phyloP scores from a whole-genome alignment of 1,140 invertebrate genomes.

The Caligus rogercresseyi region DNA sequence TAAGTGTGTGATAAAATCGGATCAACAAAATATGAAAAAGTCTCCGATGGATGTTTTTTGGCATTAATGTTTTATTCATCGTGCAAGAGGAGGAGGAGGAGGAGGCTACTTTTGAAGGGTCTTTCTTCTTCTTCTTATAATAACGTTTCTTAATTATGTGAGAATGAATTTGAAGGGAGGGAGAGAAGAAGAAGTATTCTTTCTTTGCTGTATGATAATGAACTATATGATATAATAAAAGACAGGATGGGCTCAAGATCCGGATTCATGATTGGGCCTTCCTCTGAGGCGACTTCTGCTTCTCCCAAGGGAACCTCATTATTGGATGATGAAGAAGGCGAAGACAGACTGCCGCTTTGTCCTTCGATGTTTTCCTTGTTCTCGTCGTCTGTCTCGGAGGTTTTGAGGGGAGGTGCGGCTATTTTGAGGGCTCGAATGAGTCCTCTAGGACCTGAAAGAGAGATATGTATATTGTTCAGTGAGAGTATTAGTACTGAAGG shows the following conservation, averaged over 20 bases:
- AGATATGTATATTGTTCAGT: neutral
- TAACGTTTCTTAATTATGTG: neutral
- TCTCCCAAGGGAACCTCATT: neutral
- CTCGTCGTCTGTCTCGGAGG: constrained; percentile 20
- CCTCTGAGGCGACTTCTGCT: neutral
- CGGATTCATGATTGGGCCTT: neutral
- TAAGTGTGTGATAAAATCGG: neutral
- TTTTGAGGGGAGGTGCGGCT: constrained; percentile 23
- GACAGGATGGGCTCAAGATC: neutral
- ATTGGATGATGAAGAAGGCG: neutral
- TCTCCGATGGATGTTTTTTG: neutral
- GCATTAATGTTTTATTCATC: neutral
- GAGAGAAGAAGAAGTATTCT: neutral
- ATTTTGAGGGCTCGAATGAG: constrained; percentile 30
- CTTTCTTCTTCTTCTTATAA: neutral
- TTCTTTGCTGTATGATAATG: neutral
- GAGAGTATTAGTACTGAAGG: neutral
- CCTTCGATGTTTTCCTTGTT: constrained; percentile 23
- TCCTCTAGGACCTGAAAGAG: constrained; percentile 40
- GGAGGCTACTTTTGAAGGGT: too few relatives aligned
- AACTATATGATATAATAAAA: neutral
- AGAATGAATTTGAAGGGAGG: neutral
- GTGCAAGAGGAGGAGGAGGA: too few relatives aligned
- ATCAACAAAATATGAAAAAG: neutral
- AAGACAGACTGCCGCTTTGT: too few relatives aligned